Conservation (phyloP, 2,797 vertebrate genomes). For the Poecilia picta region DNA sequence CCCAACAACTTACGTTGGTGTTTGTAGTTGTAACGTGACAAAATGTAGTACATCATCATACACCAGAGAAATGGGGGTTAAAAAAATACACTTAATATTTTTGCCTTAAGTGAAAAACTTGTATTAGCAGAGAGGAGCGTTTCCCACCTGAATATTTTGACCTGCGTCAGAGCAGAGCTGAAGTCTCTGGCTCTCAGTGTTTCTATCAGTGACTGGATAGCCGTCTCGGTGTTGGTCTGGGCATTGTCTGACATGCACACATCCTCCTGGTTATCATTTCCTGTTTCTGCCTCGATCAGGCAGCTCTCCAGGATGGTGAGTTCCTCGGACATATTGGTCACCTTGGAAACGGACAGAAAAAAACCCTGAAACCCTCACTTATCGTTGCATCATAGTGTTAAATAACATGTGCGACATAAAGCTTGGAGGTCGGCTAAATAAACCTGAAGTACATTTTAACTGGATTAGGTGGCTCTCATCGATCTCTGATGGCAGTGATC, state of each 20-base stretch:
- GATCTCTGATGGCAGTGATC: constrained; percentile 42
- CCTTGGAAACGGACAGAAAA: constrained; percentile 73
- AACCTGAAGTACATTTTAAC: constrained; percentile 52
- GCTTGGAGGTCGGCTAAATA: constrained; percentile 20
- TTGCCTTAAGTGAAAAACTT: background rate
- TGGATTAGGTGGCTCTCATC: constrained; percentile 41
- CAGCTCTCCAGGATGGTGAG: constrained; percentile 90
- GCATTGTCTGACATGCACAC: constrained; percentile 87
- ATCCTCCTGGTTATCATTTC: constrained; percentile 85
- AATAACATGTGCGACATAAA: constrained; percentile 11
- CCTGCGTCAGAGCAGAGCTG: constrained; percentile 90
- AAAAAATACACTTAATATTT: background rate
- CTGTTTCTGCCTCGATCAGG: constrained; percentile 90
- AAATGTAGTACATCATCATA: background rate
- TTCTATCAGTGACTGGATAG: constrained; percentile 95
- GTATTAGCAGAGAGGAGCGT: background rate
- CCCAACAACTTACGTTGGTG: no score
- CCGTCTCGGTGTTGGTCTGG: constrained; percentile 90
- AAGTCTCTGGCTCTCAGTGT: constrained; percentile 91
- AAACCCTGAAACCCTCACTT: constrained; percentile 1
- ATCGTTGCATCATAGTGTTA: background rate
- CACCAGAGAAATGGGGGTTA: background rate
- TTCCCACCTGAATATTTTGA: constrained; percentile 94
- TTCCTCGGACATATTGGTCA: constrained; percentile 98
- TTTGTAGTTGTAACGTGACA: background rate